Percentiles rank a stretch among this genome's conserved stretches.
phyloP scores from a whole-genome alignment of 1,140 invertebrate genomes.

The Helicorthomorpha holstii region DNA sequence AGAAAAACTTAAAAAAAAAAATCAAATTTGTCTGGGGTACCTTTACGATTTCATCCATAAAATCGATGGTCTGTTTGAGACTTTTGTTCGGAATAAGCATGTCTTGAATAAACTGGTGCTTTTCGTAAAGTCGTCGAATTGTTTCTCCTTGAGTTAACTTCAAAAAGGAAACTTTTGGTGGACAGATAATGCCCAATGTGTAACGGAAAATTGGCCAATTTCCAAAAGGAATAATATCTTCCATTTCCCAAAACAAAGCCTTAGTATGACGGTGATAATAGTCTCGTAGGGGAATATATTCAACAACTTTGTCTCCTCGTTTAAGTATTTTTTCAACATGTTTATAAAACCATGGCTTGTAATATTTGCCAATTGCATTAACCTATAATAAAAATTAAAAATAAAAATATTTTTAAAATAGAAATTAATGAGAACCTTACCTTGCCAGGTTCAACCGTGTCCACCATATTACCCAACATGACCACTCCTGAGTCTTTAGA shows the following conservation, averaged over 20 bases:
- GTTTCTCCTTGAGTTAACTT: constrained; percentile 62
- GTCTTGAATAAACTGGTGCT: constrained; percentile 64
- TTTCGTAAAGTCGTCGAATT: constrained; percentile 54
- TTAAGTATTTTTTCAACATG: constrained; percentile 44
- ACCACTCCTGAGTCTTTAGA: constrained; percentile 45
- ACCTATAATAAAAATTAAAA: constrained; percentile 23
- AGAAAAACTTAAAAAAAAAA: neutral
- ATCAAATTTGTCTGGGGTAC: constrained; percentile 23
- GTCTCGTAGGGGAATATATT: constrained; percentile 60
- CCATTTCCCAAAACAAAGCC: constrained; percentile 65
- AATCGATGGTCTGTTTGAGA: constrained; percentile 39
- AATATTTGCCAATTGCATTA: constrained; percentile 55
- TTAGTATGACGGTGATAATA: constrained; percentile 67
- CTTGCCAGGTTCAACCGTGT: constrained; percentile 36
- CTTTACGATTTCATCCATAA: constrained; percentile 49
- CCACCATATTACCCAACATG: constrained; percentile 51
- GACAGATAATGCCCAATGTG: constrained; percentile 59
- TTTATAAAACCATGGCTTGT: constrained; percentile 70
- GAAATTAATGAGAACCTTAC: constrained; percentile 22
- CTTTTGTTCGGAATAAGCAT: constrained; percentile 54
- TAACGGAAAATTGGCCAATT: constrained; percentile 55
- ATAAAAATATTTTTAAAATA: neutral
- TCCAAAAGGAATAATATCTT: constrained; percentile 75
- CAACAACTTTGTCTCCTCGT: constrained; percentile 25
- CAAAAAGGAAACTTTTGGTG: constrained; percentile 62